phyloP scores from a whole-genome alignment of 2,113 vertebrate species.

The Epinephelus cyanopodus region DNA sequence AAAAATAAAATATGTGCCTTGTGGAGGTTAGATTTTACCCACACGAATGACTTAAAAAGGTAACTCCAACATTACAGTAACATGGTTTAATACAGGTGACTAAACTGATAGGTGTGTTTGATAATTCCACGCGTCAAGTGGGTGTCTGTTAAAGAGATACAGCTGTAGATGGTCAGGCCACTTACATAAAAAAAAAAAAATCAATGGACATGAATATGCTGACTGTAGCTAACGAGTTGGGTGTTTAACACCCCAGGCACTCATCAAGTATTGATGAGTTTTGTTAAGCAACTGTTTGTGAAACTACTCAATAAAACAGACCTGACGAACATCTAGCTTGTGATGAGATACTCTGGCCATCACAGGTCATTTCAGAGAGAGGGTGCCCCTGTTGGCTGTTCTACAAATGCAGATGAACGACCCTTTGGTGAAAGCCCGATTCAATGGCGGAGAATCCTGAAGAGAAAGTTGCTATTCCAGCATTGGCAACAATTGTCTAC shows the following conservation, averaged over 20 bases:
- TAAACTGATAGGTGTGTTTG: neutral
- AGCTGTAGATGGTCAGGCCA: neutral
- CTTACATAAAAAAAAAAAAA: slow-evolving; percentile 18
- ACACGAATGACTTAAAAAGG: slow-evolving; percentile 22
- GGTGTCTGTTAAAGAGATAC: neutral
- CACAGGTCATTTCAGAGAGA: too few species aligned
- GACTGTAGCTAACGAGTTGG: slow-evolving; percentile 10
- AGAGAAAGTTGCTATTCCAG: too few species aligned
- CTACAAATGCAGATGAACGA: too few species aligned
- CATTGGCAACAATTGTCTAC: too few species aligned
- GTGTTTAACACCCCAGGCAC: slow-evolving; percentile 11
- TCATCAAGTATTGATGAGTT: slow-evolving; percentile 28
- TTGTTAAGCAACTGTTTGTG: slow-evolving; percentile 16
- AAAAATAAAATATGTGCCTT: slow-evolving; percentile 28
- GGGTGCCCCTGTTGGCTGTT: too few species aligned
- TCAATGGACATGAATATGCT: slow-evolving; percentile 11
- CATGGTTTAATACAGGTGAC: neutral
- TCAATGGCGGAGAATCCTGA: too few species aligned
- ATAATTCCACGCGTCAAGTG: neutral
- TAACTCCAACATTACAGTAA: neutral
- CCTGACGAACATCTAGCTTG: too few species aligned
- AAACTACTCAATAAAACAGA: slow-evolving; percentile 2
- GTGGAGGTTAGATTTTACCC: slow-evolving; percentile 19
- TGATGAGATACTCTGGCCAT: too few species aligned
- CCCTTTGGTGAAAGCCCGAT: too few species aligned